Evolutionary conservation across 2,797 vertebrate genomes (phyloP), one percentile per base, ranked within the genome.

Genomic region (Sebastes trivittatus): DNA sequence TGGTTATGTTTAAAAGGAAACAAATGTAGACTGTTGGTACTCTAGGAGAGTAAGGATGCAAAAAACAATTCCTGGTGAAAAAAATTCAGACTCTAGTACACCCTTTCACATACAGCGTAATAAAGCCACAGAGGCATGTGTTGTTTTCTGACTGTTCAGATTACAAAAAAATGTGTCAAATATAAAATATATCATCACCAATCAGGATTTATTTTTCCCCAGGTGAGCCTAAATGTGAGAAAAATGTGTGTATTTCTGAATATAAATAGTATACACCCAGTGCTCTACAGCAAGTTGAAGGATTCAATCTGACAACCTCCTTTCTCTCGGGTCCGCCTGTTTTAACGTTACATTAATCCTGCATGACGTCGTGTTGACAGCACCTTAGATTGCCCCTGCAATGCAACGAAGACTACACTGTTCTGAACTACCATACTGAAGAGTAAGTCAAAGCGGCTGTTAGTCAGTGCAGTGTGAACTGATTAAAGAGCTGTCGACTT

Each of bases 241-340:
- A 54, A 20, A 38, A 8, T 14, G 7, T 6, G 25, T 11, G 30
- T 42, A 32, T 46, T 64, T 27, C 54, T 61, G 2, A 4, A 22
- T 18, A 13, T 20, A 9, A 20, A 32, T 49, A 36, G 42, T 46
- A 9, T 23, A n/a, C 58, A 64, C 11, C 7, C 23, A 10, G 64
- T 30, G 62, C 46, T 64, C 34, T 32, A 22, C 20, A 22, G 49
- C 9, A n/a, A 52, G 2, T 11, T 27, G 58, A 52, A 72, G 32
- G 66, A 81, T 74, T 71, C 29, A 74, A 32, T 25, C 42, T 81
- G 76, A 80, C 79, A 76, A 13, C 25, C 34, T 49, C 13, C 63
- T 34, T 54, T 54, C 70, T 77, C 52, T 36, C 4, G 1, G 30
- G 52, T 49, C n/a, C 8, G 4, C 60, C 65, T 61, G 23, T 67